phyloP scores from a whole-genome alignment of 2,797 vertebrate species.

The Lophotriccus pileatus region DNA sequence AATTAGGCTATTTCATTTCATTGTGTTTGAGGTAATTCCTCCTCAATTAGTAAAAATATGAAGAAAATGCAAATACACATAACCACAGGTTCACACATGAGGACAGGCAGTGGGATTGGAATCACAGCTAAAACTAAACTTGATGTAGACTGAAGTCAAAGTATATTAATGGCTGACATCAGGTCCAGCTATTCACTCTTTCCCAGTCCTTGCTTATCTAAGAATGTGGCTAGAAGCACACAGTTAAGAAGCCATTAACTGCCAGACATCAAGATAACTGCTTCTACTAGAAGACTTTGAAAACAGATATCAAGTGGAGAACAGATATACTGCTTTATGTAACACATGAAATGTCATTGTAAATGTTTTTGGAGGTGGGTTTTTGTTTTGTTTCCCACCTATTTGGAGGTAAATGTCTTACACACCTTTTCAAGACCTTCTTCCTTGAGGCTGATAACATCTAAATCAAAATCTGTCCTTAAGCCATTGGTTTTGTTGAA shows the following conservation, averaged over 20 bases:
- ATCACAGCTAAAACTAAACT: not conserved
- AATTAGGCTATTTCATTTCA: not conserved
- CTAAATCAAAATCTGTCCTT: slow-evolving; percentile 97
- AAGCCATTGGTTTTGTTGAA: slow-evolving; percentile 98
- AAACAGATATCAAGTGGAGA: not conserved
- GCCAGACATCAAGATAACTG: not conserved
- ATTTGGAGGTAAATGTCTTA: slow-evolving; percentile 11
- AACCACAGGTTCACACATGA: not conserved
- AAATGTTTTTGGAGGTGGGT: fast-evolving
- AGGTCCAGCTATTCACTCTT: not conserved
- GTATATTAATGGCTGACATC: not conserved
- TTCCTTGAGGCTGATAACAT: slow-evolving; percentile 97
- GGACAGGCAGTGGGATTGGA: not conserved
- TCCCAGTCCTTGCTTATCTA: not conserved
- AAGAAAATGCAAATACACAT: not conserved
- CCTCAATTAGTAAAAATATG: not conserved
- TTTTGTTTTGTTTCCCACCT: not conserved
- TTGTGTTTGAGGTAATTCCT: not conserved
- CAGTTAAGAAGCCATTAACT: not conserved
- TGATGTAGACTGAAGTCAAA: not conserved
- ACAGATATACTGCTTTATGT: not conserved
- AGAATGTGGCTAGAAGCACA: not conserved
- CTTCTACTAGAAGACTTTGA: not conserved
- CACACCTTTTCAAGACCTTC: slow-evolving; percentile 96
- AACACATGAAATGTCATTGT: not conserved